These are phyloP conservation scores for Saxidomus purpurata DNA, from an alignment of 1,140 invertebrate species.

Conservation along the genomic window DNA sequence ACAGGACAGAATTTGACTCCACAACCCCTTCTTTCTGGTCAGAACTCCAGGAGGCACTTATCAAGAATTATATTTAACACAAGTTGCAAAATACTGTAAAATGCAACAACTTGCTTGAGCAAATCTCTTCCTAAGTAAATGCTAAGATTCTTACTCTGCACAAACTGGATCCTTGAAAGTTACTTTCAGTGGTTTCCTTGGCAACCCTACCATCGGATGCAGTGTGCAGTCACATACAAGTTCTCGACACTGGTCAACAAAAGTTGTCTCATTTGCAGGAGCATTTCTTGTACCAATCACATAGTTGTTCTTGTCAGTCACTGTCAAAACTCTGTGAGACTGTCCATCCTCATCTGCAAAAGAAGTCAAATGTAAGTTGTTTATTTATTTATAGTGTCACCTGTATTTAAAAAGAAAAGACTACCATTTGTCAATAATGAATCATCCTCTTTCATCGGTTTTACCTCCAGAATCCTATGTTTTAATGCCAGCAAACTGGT, in stretches of 20 bases:
- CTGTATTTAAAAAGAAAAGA: too few species aligned
- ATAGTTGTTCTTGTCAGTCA: constrained; percentile 12
- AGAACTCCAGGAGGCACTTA: too few species aligned
- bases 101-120: neutral
- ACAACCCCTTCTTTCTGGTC: too few species aligned
- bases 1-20: too few species aligned
- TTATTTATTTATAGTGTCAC: too few species aligned
- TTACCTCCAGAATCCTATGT: too few species aligned
- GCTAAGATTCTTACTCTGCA: constrained; percentile 7
- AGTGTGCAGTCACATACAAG: neutral
- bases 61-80: neutral
- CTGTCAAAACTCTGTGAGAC: neutral
- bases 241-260: neutral
- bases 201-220: neutral
- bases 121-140: neutral
- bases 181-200: constrained; percentile 36
- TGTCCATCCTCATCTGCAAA: neutral
- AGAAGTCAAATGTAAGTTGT: too few species aligned
- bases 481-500: too few species aligned
- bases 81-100: neutral
- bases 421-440: too few species aligned
- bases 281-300: neutral
- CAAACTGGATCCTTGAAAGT: constrained; percentile 8
- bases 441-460: too few species aligned
- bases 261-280: neutral